A percentile compares a stretch with the other conserved stretches of the same genome.
phyloP scores from a whole-genome alignment of 2,113 vertebrate species.

The Rafetus swinhoei region DNA sequence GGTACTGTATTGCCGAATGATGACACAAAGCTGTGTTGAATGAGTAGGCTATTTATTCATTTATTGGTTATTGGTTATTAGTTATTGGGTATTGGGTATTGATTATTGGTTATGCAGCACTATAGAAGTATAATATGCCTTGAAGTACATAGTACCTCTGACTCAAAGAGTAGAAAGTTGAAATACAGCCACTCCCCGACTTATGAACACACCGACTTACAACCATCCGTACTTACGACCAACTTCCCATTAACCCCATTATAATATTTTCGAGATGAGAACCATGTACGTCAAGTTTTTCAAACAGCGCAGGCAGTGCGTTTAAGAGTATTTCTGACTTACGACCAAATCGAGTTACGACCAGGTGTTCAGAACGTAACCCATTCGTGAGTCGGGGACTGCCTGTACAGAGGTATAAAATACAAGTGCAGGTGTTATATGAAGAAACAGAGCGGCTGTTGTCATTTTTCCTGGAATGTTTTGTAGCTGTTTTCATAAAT shows the following conservation, averaged over 20 bases:
- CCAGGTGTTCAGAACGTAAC: too few species aligned
- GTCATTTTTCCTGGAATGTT: not conserved
- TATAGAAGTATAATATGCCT: not conserved
- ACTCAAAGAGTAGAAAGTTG: not conserved
- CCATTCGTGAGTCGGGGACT: too few species aligned
- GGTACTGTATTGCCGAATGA: fast-evolving
- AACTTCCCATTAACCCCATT: too few species aligned
- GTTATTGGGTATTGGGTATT: not conserved
- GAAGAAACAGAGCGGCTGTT: not conserved
- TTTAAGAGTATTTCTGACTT: too few species aligned
- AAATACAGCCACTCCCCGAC: not conserved
- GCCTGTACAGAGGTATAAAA: not conserved
- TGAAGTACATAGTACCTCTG: not conserved
- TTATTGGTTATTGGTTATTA: not conserved
- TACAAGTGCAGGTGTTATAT: not conserved
- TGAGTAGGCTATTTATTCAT: fast-evolving
- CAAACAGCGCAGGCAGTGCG: too few species aligned
- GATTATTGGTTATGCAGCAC: not conserved
- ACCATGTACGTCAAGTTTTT: too few species aligned
- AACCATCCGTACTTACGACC: too few species aligned
- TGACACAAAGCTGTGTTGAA: not conserved
- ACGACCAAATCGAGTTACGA: too few species aligned
- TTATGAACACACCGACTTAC: too few species aligned
- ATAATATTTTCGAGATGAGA: too few species aligned
- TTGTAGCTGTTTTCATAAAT: not conserved